Base-by-base conservation (phyloP, 1,140 invertebrate species). In the Drosophila sp. region DNA sequence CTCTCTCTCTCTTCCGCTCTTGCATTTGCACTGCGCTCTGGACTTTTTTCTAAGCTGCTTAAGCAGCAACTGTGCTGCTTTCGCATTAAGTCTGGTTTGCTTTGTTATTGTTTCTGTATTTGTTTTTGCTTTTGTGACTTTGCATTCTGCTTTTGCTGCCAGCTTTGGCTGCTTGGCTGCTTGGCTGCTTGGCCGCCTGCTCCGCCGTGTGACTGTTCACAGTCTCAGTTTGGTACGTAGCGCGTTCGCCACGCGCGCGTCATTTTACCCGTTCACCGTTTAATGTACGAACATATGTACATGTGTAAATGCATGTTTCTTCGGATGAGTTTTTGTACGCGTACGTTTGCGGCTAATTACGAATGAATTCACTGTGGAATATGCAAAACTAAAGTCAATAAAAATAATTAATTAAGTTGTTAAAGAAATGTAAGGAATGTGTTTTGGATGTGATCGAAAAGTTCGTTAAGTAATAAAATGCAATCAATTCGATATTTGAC, bases 171-270 rank as follows among this genome's bases (percentile, higher is more conserved):
- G 54, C 53, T 40, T 51, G 59, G 53, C 32, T 45, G 53, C 29
- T 32, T 40, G 53, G 32, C 54, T 56, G 54, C 53, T 40, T 51
- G 59, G 53, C 32, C 53, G 53, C 29, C 40, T 40, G 53, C 53
- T 43, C 43, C 43, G 46, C 27, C 57, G 48, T 63, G 59, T 27
- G 53, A 38, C 45, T 29, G 18, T 32, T 64, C 57, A 62, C 74
- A 76, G 75, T 78, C 71, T 78, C 72, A 83, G 72, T 89, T 87
- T 89, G 78, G 56, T 70, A 69, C 72, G 67, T 63, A 43, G 76
- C 72, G 83, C 75, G 82, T 76, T 76, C 78, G 83, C 78, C 75
- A 87, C 79, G 82, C 83, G 82, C 80, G 73, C 77, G 58, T 69
- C 51, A 63, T 46, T 43, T 43, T 38, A 21, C 5, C 36, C 51